Base-by-base conservation (phyloP, 2,888 invertebrate species). In the Geotrupes spiniger region DNA sequence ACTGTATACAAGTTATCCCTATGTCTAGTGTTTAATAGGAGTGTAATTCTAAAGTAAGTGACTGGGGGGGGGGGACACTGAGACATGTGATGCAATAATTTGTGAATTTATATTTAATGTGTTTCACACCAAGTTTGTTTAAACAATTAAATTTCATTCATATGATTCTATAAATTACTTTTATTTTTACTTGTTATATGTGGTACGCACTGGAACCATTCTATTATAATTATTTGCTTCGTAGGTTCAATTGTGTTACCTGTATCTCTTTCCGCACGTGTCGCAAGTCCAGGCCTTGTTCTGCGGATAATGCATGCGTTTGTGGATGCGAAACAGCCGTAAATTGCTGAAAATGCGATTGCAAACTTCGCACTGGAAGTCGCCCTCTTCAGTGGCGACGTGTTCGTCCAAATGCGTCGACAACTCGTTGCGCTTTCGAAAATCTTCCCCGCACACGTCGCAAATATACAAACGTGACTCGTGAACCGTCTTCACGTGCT, bases 381-480 rank as follows among this genome's bases (percentile, higher is more conserved):
- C 81, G 1, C 82, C 81, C 51, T 81, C 80, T 61, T 82, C 81
- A 25, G 76, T 76, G 5, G 78, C 78, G 21, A 82, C 78, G 51
- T 81, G 81, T 44, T 81, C 78, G 53, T 83, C 84, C 31, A 85
- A 69, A 69, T 88, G 88, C 4, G 74, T 64, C 0, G 79, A 79
- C 3, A 85, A 74, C 46, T 84, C 83, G n/a, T 76, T 78, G 11
- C 85, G 73, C 57, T 80, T 82, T 36, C 78, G 70, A 63, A 87
- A 83, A 38, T 84, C 81, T 15, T 75, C 72, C 0, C 84, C 84
- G 62, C 89, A 89, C 3, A 83, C 71, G 49, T 82, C 82, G 57
- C 89, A 90, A 40, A 88, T 80, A 63, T 87, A 86, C 1, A 86
- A 63, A 0, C 83, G 75, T 0, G 80, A 74, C 39, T 81, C 80